A percentile compares a stretch with the other conserved stretches of the same genome.
phyloP scores from a whole-genome alignment of 2,797 vertebrate genomes.

The Parambassis ranga region DNA sequence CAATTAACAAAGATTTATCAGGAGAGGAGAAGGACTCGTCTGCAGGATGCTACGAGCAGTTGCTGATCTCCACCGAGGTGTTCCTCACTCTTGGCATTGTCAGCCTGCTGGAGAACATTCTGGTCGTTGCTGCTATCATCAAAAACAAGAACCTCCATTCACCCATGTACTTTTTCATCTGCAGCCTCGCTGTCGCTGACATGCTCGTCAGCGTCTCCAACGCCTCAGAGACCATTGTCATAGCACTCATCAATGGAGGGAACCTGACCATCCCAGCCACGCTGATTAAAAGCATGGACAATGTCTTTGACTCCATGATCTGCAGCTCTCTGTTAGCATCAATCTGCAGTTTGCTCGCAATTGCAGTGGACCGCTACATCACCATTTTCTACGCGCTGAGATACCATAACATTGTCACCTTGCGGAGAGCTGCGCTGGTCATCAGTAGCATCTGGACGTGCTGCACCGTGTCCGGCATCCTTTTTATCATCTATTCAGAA shows the following conservation, averaged over 20 bases:
- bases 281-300: conserved; percentile 90
- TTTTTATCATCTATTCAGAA: conserved; percentile 94
- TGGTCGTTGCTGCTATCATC: conserved; percentile 89
- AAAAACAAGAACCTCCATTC: conserved; percentile 97
- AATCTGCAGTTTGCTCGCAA: conserved; percentile 93
- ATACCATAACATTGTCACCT: conserved; percentile 95
- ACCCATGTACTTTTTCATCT: conserved; percentile 97
- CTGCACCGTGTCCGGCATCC: conserved; percentile 85
- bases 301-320: conserved; percentile 95
- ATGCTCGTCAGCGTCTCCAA: conserved; percentile 96
- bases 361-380: conserved; percentile 94
- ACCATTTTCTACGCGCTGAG: conserved; percentile 96
- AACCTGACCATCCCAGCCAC: conserved; percentile 77
- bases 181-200: conserved; percentile 93
- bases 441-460: conserved; percentile 89
- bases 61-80: conserved; percentile 91
- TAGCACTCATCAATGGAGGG: conserved; percentile 87
- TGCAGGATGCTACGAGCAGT: conserved; percentile 82
- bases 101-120: conserved; percentile 91
- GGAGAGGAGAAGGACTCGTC: conserved; percentile 72
- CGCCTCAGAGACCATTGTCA: conserved; percentile 92
- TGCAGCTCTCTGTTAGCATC: conserved; percentile 94
- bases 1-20: conserved; percentile 59
- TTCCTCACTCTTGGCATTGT: conserved; percentile 91
- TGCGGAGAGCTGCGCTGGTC: conserved; percentile 82